A percentile compares a stretch with the other conserved stretches of the same genome.
These are phyloP conservation scores for Itoplectis maculator DNA, from an alignment of 2,888 invertebrate genomes.

Conservation along the genomic window DNA sequence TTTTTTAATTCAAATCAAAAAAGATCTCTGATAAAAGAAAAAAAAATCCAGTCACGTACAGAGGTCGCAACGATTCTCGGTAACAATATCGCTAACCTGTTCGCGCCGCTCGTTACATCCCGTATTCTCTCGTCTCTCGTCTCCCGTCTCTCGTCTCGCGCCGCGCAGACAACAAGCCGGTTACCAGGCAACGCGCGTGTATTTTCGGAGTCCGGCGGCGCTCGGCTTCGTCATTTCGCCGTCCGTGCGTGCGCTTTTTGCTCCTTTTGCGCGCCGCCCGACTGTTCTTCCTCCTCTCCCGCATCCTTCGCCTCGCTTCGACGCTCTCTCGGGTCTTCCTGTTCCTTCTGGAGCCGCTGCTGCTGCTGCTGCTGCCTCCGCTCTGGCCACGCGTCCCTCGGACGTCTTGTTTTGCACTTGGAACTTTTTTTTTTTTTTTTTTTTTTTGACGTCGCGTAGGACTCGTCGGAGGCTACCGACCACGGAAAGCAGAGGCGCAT, in stretches of 20 bases:
- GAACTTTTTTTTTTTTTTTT: conserved; percentile 15
- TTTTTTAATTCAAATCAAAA: no score
- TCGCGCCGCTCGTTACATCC: neutral
- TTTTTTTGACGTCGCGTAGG: conserved; percentile 33
- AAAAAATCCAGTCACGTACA: no score
- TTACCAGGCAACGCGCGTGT: conserved; percentile 1
- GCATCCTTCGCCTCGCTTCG: conserved; percentile 38
- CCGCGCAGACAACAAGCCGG: conserved; percentile 29
- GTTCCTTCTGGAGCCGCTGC: conserved; percentile 52
- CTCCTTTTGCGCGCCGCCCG: conserved; percentile 1
- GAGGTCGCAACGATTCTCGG: no score
- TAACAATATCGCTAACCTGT: no score
- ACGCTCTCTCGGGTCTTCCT: conserved; percentile 53
- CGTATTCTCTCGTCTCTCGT: conserved; percentile 11
- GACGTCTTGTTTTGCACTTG: conserved; percentile 44
- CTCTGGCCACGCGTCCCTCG: conserved; percentile 14
- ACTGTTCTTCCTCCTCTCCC: neutral
- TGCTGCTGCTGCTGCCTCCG: conserved; percentile 37
- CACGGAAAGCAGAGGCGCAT: neutral
- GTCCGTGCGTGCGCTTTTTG: conserved; percentile 12
- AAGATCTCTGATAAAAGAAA: no score
- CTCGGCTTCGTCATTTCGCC: neutral
- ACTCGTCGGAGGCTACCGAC: conserved; percentile 24
- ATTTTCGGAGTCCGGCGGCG: conserved; percentile 7
- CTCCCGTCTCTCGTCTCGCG: conserved; percentile 27